Conservation (phyloP, 2,113 vertebrate species). For the Podocnemis expansa region DNA sequence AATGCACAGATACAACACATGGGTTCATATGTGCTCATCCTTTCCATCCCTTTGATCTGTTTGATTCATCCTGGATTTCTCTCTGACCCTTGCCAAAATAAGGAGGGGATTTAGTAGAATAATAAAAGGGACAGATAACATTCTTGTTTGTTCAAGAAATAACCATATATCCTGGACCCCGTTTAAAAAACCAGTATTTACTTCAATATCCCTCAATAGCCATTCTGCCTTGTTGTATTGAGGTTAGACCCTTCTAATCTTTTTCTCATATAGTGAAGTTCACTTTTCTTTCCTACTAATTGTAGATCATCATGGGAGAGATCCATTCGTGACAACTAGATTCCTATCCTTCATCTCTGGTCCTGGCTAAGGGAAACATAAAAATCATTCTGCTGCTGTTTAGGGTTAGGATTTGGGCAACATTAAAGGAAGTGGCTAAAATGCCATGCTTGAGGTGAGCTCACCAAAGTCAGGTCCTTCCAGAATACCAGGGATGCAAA, state of each 20-base stretch:
- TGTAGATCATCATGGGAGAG: neutral
- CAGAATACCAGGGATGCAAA: constrained; percentile 18
- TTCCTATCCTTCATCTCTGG: neutral
- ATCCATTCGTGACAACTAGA: neutral
- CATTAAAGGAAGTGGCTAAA: neutral
- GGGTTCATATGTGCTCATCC: neutral
- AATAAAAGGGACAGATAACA: neutral
- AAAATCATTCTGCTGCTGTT: neutral
- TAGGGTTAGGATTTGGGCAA: neutral
- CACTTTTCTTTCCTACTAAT: neutral
- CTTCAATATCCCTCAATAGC: neutral
- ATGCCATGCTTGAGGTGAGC: constrained; percentile 17
- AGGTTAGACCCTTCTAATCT: neutral
- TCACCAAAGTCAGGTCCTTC: constrained; percentile 3
- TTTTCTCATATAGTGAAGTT: neutral
- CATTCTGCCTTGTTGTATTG: neutral
- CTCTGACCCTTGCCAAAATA: neutral
- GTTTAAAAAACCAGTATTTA: neutral
- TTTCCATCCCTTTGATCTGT: neutral
- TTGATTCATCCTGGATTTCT: neutral
- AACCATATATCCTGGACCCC: neutral
- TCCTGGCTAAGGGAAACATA: neutral
- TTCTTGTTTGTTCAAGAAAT: neutral
- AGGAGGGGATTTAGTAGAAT: neutral
- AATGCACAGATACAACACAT: neutral